A percentile compares a stretch with the other conserved stretches of the same genome.
phyloP scores from a whole-genome alignment of 2,113 vertebrate genomes.

The Calidris pugnax region DNA sequence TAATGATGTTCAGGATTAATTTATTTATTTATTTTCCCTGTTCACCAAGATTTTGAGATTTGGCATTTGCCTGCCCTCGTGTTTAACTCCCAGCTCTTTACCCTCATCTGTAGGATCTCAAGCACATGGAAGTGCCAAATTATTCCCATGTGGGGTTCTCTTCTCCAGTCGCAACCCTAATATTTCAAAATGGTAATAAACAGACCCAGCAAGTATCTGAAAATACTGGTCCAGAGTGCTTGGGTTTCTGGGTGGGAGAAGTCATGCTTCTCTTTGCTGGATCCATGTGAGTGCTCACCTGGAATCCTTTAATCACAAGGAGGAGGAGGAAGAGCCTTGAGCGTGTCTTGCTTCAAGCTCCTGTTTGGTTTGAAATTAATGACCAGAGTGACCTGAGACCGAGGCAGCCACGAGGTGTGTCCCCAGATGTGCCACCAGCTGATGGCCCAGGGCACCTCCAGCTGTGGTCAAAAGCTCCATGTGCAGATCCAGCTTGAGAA shows the following conservation, averaged over 20 bases:
- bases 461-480: background rate
- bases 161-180: background rate
- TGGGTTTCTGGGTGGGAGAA: background rate
- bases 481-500: background rate
- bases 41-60: background rate
- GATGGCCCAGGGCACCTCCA: background rate
- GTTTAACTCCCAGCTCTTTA: background rate
- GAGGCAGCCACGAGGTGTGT: rapidly evolving
- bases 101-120: rapidly evolving
- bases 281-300: rapidly evolving
- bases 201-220: background rate
- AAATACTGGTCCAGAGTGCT: background rate
- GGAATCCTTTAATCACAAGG: background rate
- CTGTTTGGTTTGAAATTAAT: rapidly evolving
- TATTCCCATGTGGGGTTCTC: background rate
- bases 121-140: background rate
- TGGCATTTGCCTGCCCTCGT: background rate
- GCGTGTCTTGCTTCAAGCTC: rapidly evolving
- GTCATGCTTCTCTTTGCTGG: rapidly evolving
- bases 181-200: background rate
- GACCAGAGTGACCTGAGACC: background rate
- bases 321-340: background rate
- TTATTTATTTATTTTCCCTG: rapidly evolving
- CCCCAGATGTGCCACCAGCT: background rate
- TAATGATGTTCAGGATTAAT: rapidly evolving